A percentile compares a stretch with the other conserved stretches of the same genome.
Evolutionary conservation across 2,888 invertebrate species (phyloP).

Genomic region (Xiphydria camelus): DNA sequence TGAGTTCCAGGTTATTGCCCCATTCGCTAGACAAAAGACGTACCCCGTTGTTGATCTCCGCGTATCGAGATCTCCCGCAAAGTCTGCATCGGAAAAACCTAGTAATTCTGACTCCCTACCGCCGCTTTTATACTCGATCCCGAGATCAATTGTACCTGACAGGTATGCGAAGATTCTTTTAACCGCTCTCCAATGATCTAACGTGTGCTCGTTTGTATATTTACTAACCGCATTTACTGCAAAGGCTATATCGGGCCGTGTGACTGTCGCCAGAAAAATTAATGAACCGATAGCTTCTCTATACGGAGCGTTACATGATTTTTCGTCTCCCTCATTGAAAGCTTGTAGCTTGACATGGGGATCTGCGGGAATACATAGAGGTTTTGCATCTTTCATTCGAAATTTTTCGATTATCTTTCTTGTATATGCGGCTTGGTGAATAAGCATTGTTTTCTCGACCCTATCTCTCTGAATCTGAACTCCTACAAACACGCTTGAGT

Average conservation of each 20-base stretch:
- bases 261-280: constrained; percentile 13
- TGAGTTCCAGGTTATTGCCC: constrained; percentile 4
- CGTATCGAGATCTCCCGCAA: too few species aligned
- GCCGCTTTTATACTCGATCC: constrained; percentile 5
- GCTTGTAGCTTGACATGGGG: too few species aligned
- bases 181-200: constrained; percentile 17
- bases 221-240: constrained; percentile 14
- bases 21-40: background rate
- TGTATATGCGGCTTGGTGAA: constrained; percentile 20
- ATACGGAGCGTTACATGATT: constrained; percentile 9
- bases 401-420: constrained; percentile 12
- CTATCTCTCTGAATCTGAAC: constrained; percentile 20
- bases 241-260: constrained; percentile 15
- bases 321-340: constrained; percentile 1
- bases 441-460: constrained; percentile 14
- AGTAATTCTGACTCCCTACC: background rate
- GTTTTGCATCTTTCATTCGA: too few species aligned
- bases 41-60: too few species aligned
- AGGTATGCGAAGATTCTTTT: too few species aligned
- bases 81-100: too few species aligned
- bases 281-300: too few species aligned
- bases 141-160: constrained; percentile 5
- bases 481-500: too few species aligned
- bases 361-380: too few species aligned
- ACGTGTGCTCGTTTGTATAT: constrained; percentile 13